phyloP scores from a whole-genome alignment of 2,113 vertebrate species.

The Nothocercus julius region DNA sequence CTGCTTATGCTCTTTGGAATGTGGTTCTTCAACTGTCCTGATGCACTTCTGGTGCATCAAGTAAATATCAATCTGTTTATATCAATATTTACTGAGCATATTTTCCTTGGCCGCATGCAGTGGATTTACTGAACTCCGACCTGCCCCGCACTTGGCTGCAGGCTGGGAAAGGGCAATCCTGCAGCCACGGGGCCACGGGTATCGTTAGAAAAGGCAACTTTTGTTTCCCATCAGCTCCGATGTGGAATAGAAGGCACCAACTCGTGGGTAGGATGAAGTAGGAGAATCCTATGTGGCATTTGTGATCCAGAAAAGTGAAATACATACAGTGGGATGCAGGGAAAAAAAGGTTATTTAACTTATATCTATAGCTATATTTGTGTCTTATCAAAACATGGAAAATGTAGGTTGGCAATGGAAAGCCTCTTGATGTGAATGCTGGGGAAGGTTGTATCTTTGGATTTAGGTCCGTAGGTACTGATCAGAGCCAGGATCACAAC shows the following conservation, averaged over 20 bases:
- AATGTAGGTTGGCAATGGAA: neutral
- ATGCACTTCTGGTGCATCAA: slow-evolving; percentile 39
- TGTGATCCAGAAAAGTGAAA: neutral
- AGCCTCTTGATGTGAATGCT: neutral
- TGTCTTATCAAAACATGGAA: neutral
- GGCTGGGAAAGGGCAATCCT: neutral
- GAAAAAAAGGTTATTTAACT: neutral
- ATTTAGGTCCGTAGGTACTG: neutral
- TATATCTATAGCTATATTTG: neutral
- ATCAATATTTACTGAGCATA: neutral
- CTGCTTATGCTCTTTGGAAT: slow-evolving; percentile 38
- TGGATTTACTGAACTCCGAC: neutral
- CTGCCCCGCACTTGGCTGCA: neutral
- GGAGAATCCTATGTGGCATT: neutral
- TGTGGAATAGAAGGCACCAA: neutral
- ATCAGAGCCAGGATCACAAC: neutral
- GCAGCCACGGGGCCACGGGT: neutral
- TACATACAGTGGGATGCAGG: neutral
- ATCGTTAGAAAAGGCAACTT: neutral
- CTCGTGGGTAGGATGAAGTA: neutral
- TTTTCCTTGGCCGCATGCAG: neutral
- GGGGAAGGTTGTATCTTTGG: neutral
- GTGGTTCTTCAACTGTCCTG: slow-evolving; percentile 23
- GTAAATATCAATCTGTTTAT: slow-evolving; percentile 26
- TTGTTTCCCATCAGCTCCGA: neutral